phyloP scores from a whole-genome alignment of 2,888 invertebrate genomes.

The Sinodicranocentrus sp. region DNA sequence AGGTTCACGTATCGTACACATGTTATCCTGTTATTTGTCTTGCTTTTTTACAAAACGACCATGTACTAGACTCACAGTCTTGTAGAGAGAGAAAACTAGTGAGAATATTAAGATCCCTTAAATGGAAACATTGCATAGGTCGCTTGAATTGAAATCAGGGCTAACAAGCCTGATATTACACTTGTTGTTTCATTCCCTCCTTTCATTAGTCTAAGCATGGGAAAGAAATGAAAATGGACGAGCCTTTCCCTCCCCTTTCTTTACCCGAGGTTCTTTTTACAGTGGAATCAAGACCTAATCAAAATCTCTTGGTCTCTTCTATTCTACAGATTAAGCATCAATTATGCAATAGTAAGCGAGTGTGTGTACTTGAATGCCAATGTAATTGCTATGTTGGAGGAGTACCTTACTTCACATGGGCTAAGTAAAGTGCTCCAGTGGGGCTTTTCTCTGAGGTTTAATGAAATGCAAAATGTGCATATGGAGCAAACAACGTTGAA shows the following conservation, averaged over 20 bases:
- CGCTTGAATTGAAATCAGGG: too few species aligned
- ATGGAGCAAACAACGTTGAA: not conserved
- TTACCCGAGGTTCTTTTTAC: not conserved
- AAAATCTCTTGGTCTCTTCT: constrained; percentile 42
- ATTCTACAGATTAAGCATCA: constrained; percentile 73
- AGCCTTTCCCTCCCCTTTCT: not conserved
- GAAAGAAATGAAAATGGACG: not conserved
- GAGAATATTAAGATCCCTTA: too few species aligned
- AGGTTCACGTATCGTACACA: not conserved
- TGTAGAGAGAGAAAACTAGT: too few species aligned
- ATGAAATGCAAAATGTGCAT: constrained; percentile 18
- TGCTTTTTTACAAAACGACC: not conserved
- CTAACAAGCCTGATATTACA: too few species aligned
- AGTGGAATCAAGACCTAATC: constrained; percentile 28
- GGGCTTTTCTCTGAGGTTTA: constrained; percentile 22
- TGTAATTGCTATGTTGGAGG: not conserved
- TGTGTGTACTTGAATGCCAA: not conserved
- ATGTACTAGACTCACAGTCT: too few species aligned
- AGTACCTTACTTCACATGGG: not conserved
- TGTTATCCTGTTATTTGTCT: not conserved
- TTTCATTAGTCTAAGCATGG: too few species aligned
- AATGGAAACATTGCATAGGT: too few species aligned
- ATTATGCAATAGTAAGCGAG: constrained; percentile 72
- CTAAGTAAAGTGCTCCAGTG: constrained; percentile 12
- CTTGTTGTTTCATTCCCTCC: too few species aligned